Percentiles rank a stretch among this genome's conserved stretches.
phyloP scores from a whole-genome alignment of 1,140 invertebrate genomes.

The Temnothorax nylanderi region DNA sequence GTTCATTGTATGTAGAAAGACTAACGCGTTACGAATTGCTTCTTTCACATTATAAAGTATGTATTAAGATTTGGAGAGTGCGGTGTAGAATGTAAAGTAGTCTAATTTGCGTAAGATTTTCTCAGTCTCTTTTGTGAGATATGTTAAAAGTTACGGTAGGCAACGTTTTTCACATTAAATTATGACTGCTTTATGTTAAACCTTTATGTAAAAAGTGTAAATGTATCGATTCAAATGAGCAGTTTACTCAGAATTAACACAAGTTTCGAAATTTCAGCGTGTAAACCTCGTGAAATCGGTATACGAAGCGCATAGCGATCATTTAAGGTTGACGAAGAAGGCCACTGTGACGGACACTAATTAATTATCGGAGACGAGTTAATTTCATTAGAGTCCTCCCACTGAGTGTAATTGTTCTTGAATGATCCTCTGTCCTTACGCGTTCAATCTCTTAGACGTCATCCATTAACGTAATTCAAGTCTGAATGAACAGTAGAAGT shows the following conservation, averaged over 20 bases:
- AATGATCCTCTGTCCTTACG: slow-evolving; percentile 55
- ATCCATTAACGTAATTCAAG: slow-evolving; percentile 60
- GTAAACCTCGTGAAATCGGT: neutral
- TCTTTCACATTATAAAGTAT: slow-evolving; percentile 3
- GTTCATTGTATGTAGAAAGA: neutral
- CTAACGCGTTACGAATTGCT: slow-evolving; percentile 2
- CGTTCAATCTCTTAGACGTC: slow-evolving; percentile 52
- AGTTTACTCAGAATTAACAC: neutral
- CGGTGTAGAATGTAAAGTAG: slow-evolving; percentile 23
- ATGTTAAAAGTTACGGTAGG: slow-evolving; percentile 3
- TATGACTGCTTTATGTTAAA: neutral
- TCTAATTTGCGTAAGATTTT: slow-evolving; percentile 12
- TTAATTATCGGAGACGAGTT: slow-evolving; percentile 69
- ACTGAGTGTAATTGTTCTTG: slow-evolving; percentile 66
- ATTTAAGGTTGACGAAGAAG: slow-evolving; percentile 42
- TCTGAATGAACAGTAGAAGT: slow-evolving; percentile 52
- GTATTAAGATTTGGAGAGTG: slow-evolving; percentile 8
- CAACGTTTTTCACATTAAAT: slow-evolving; percentile 2
- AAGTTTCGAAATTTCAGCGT: neutral
- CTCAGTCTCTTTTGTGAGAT: neutral
- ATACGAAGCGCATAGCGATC: slow-evolving; percentile 1
- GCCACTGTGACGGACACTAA: slow-evolving; percentile 40
- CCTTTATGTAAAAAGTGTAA: neutral
- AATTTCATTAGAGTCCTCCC: slow-evolving; percentile 72
- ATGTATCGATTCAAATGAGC: neutral